Percentiles rank a stretch among this genome's conserved stretches.
Evolutionary conservation across 2,797 vertebrate species (phyloP).

Genomic region (Rhadinocentrus ornatus): DNA sequence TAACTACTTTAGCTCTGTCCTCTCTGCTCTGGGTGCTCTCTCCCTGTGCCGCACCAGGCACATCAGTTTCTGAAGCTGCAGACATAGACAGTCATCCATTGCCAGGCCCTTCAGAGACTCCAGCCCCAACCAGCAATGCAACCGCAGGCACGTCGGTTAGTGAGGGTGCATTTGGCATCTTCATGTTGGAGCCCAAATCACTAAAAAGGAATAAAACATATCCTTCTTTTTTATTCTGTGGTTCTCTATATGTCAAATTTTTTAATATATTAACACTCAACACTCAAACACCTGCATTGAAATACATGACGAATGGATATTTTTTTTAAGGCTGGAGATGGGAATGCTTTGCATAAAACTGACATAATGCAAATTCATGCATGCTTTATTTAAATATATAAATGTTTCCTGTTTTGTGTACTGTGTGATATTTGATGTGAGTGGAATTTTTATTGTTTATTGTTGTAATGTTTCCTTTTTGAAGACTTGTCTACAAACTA

Average conservation of each 20-base stretch:
- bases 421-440: no score
- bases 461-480: no score
- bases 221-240: not conserved
- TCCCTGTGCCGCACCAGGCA: slow-evolving; percentile 11
- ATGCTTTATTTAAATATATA: no score
- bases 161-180: not conserved
- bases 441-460: no score
- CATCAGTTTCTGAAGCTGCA: slow-evolving; percentile 17
- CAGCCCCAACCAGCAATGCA: slow-evolving; percentile 3
- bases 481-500: no score
- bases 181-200: not conserved
- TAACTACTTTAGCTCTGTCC: no score
- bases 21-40: no score
- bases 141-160: not conserved
- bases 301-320: not conserved
- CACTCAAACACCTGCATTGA: not conserved
- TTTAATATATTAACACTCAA: not conserved
- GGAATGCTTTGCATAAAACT: no score
- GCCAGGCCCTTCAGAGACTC: slow-evolving; percentile 5
- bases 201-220: not conserved
- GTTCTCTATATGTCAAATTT: not conserved
- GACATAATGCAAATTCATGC: no score
- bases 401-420: no score
- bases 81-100: slow-evolving; percentile 11
- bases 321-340: not conserved